Base-by-base conservation (phyloP, 1,140 invertebrate genomes). In the Chironomus striatipennis region DNA sequence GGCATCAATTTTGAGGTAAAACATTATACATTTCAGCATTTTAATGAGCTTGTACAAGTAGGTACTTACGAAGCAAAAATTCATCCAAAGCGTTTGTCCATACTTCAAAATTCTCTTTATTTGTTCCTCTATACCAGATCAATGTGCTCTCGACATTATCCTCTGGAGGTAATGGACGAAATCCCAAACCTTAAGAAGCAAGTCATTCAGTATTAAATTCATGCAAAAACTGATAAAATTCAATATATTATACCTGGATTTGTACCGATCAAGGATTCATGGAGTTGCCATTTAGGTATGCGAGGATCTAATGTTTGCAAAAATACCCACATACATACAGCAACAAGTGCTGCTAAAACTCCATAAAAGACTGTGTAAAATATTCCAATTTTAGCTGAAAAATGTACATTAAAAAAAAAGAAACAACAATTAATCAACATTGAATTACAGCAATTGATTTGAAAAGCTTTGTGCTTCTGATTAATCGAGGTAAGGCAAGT, bases 291-390 rank as follows among this genome's bases (percentile, higher is more conserved):
- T 81, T 89, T 93, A 5, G 96, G 94, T 81, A 90, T 89, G 76
- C 92, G 87, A 7, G 90, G 88, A 83, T 97, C 94, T 76, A 98
- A 81, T 2, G 94, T 97, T 84, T 94, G 91, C 76, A 92, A 93
- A 84, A 98, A 97, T 24, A 91, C 91, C 87, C 93, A 93, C 85
- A 97, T 90, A 84, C 95, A 94, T 65, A 94, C 91, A 20, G 92
- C 89, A 73, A 96, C 96, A 77, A 98, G 87, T 7, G 93, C 89
- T 17, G 91, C 92, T 77, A 98, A 85, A 74, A 92, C 92, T 70
- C 88, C 85, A 83, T 97, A 98, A 85, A 96, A 98, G 79, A 93
- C 89, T 77, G 95, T 84, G 84, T 98, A 98, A 87, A 98, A 98
- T 17, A 95, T 81, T 43, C 89, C 89, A 81, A 98, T 96, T 86